These are phyloP conservation scores for Agrochola litura DNA, from an alignment of 2,888 invertebrate genomes.

Conservation along the genomic window DNA sequence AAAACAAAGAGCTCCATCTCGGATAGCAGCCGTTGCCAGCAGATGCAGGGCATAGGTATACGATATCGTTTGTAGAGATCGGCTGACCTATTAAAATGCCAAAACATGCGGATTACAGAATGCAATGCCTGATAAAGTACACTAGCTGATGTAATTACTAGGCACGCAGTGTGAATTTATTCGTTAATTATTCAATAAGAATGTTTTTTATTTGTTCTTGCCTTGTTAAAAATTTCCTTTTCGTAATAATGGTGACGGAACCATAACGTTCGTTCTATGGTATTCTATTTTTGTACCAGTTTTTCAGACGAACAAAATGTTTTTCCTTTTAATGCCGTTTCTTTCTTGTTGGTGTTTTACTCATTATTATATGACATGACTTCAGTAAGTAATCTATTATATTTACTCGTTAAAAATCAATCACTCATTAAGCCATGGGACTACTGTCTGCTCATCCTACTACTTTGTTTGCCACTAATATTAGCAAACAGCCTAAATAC, in stretches of 20 bases:
- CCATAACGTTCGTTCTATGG: constrained; percentile 1
- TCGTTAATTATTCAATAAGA: constrained; percentile 31
- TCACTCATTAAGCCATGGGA: background rate
- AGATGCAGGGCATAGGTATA: constrained; percentile 52
- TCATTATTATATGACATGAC: background rate
- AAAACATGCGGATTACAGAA: constrained; percentile 52
- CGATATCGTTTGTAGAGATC: constrained; percentile 30
- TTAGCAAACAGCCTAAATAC: constrained; percentile 31
- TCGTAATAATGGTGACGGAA: constrained; percentile 28
- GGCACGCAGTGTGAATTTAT: constrained; percentile 42
- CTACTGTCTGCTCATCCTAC: background rate
- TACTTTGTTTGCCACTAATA: constrained; percentile 15
- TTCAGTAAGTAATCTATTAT: background rate
- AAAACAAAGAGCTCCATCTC: constrained; percentile 49
- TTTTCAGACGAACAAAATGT: background rate
- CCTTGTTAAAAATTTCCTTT: constrained; percentile 29
- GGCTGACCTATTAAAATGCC: constrained; percentile 54
- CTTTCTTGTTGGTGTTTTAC: background rate
- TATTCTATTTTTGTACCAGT: constrained; percentile 9
- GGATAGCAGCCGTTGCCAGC: constrained; percentile 45
- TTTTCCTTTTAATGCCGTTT: background rate
- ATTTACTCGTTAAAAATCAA: constrained; percentile 1
- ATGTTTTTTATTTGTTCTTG: constrained; percentile 28
- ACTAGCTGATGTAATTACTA: constrained; percentile 38
- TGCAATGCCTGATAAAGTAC: constrained; percentile 34